These are phyloP conservation scores for Lithosia quadra DNA, from an alignment of 2,888 invertebrate species.

Conservation along the genomic window DNA sequence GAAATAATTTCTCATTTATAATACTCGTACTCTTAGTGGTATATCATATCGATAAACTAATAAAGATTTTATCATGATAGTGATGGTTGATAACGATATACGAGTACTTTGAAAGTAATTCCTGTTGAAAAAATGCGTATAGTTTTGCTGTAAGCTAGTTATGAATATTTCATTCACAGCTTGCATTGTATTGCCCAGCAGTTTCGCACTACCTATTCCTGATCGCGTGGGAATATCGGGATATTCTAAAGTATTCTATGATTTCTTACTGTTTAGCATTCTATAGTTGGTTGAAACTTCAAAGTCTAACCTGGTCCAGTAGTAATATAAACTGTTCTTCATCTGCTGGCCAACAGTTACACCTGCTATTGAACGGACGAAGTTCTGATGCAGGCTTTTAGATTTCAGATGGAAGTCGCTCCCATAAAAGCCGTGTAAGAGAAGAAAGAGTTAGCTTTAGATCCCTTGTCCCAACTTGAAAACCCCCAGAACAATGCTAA, in stretches of 20 bases:
- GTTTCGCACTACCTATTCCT: not conserved
- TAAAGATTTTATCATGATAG: conserved; percentile 6
- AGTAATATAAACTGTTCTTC: not conserved
- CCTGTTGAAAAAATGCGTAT: not conserved
- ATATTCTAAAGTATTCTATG: not conserved
- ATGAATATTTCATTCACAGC: not conserved
- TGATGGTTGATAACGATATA: not conserved
- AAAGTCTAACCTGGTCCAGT: no score
- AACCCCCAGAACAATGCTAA: not conserved
- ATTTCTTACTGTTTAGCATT: no score
- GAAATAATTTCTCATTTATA: not conserved
- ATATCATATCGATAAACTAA: not conserved
- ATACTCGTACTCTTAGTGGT: no score
- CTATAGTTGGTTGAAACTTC: no score
- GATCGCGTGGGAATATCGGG: no score
- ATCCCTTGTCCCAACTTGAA: no score
- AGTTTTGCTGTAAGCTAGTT: not conserved
- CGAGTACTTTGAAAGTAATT: not conserved
- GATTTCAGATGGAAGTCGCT: no score
- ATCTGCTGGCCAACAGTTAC: no score
- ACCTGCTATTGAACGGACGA: not conserved
- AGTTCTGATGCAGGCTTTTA: no score
- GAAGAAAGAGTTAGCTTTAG: no score
- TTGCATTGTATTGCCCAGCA: not conserved
- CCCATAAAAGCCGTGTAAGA: no score